Base-by-base conservation (phyloP, 2,888 invertebrate genomes). In the Leptinotarsa rubiginosa region DNA sequence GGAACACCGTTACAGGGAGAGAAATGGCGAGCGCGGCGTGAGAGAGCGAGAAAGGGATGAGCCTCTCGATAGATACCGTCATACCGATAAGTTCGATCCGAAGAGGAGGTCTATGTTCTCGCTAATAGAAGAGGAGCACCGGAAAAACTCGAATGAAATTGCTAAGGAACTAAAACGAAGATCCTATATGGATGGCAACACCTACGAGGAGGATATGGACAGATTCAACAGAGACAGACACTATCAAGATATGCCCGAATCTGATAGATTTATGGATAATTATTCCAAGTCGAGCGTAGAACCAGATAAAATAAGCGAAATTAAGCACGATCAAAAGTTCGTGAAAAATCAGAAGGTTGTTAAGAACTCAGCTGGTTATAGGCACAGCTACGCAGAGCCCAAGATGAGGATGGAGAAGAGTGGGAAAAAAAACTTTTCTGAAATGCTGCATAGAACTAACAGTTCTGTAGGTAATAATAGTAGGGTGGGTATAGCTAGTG, bases 351-450 rank as follows among this genome's bases (percentile, higher is more conserved):
- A 86, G 72, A 86, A 86, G 75, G 65, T 77, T 4, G 79, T 78
- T 22, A 82, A 82, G 25, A 83, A 81, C 69, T 73, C 82, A 0
- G 86, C 85, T 4, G 87, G 87, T 0, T 88, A 87, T 76, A 89
- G 92, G 69, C 92, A 92, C 83, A 92, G 92, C 83, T 93, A 92
- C 81, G 93, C 92, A n/a, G 92, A 93, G 80, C 90, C 91, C 75
- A 88, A 91, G 7, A 86, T 91, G 77, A 89, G 85, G 76, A 84
- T 85, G 54, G 84, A 84, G 22, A 85, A 85, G 70, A 81, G 77
- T 15, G 84, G 81, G 4, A 86, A 85, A 75, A 86, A 86, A 72
- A 81, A 85, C 69, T 86, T 83, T 73, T 82, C 84, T 4, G 87
- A 88, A 13, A 83, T 88, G 80, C 78, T 88, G 66, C 88, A 88